Percentiles rank a stretch among this genome's conserved stretches.
Evolutionary conservation across 2,888 invertebrate species (phyloP).

Genomic region (Stenchaetothrips biformis): DNA sequence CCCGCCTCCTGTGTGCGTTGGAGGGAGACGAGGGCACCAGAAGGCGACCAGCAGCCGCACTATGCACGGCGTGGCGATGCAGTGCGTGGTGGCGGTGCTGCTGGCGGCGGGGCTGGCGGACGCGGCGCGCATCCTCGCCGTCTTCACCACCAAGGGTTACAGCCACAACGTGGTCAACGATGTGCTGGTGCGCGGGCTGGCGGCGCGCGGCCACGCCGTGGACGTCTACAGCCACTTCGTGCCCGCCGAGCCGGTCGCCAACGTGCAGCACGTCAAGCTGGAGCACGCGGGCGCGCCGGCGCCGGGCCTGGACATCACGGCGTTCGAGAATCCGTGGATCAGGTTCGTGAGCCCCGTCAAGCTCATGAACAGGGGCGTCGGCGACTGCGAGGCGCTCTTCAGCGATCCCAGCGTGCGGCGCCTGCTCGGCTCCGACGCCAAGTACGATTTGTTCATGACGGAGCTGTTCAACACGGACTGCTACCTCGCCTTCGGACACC

Average conservation of each 20-base stretch:
- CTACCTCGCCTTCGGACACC: conserved; percentile 41
- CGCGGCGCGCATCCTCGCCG: conserved; percentile 9
- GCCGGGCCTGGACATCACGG: conserved; percentile 43
- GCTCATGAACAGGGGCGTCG: neutral
- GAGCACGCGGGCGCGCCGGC: conserved; percentile 36
- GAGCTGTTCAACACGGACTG: conserved; percentile 42
- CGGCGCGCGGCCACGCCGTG: conserved; percentile 34
- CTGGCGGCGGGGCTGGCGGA: conserved; percentile 2
- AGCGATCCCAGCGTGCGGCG: conserved; percentile 32
- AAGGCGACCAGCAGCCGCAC: too few relatives aligned
- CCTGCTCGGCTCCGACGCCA: neutral
- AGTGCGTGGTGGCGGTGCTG: neutral
- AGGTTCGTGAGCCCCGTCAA: conserved; percentile 39
- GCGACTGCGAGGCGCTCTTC: neutral
- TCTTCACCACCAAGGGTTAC: neutral
- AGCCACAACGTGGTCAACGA: conserved; percentile 3
- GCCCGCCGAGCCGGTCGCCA: conserved; percentile 41
- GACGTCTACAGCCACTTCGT: conserved; percentile 46
- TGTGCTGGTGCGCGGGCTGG: neutral
- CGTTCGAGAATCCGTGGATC: conserved; percentile 39
- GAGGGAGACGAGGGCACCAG: too few relatives aligned
- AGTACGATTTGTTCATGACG: conserved; percentile 39
- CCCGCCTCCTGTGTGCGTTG: too few relatives aligned
- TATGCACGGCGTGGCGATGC: neutral
- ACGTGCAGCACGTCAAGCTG: conserved; percentile 43